A percentile compares a stretch with the other conserved stretches of the same genome.
Evolutionary conservation across 2,113 vertebrate species (phyloP).

Genomic region (Mormyrus iriodes): DNA sequence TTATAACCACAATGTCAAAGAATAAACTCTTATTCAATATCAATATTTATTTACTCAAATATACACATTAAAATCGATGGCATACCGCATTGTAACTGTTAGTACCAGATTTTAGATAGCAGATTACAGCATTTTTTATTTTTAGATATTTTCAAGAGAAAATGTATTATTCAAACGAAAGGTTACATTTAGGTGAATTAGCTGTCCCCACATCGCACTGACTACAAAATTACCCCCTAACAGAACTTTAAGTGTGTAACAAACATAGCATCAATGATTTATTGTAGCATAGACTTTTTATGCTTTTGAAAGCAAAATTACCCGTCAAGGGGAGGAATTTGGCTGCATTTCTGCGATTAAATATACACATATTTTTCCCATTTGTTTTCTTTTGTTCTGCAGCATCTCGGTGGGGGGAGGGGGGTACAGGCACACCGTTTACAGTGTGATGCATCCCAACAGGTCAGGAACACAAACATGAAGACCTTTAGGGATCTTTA

Average conservation of each 20-base stretch:
- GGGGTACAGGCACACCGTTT: neutral
- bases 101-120: neutral
- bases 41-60: neutral
- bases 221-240: neutral
- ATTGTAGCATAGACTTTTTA: neutral
- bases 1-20: neutral
- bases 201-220: neutral
- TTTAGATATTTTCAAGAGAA: neutral
- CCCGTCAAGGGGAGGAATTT: neutral
- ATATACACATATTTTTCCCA: neutral
- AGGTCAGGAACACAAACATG: neutral
- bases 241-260: neutral
- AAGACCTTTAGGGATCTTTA: neutral
- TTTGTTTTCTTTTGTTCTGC: conserved; percentile 12
- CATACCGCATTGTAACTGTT: neutral
- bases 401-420: no score
- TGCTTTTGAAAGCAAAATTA: neutral
- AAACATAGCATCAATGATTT: neutral
- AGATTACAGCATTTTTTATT: neutral
- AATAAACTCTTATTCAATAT: neutral
- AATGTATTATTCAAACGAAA: neutral
- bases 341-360: neutral
- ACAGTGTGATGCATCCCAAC: neutral
- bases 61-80: neutral
- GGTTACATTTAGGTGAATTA: neutral